Evolutionary conservation across 2,113 vertebrate genomes (phyloP).

Genomic region (Parotia lawesii): DNA sequence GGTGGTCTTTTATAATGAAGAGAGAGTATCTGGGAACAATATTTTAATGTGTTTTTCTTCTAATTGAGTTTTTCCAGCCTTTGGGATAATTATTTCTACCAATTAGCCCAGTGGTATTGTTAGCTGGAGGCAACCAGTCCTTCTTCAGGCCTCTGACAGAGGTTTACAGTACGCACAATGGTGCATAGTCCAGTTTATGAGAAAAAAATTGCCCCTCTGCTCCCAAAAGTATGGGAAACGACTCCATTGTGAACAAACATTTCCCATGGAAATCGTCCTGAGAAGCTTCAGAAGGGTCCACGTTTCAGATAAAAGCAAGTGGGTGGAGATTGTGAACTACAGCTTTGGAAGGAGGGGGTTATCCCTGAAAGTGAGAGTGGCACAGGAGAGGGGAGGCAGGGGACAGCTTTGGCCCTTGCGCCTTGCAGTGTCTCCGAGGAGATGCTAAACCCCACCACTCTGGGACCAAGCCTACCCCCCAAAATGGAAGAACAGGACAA

Average conservation of each 20-base stretch:
- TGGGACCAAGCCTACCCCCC: not conserved
- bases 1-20: conserved; percentile 64
- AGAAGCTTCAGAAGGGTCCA: not conserved
- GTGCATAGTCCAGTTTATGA: conserved; percentile 43
- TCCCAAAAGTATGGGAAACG: conserved; percentile 31
- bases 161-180: conserved; percentile 58
- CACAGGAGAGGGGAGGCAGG: not conserved
- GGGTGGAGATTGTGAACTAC: not conserved
- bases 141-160: conserved; percentile 48
- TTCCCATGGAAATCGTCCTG: conserved; percentile 50
- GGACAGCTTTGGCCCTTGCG: not conserved
- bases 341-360: not conserved
- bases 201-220: conserved; percentile 44
- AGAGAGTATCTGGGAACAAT: conserved; percentile 55
- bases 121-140: conserved; percentile 26
- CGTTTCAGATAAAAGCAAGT: not conserved
- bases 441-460: not conserved
- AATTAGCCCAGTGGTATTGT: conserved; percentile 63
- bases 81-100: conserved; percentile 65
- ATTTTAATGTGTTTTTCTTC: conserved; percentile 51
- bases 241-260: not conserved
- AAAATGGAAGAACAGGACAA: not conserved
- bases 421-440: not conserved
- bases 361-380: not conserved
- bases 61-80: conserved; percentile 62